Conservation (phyloP, 2,888 invertebrate species). For the Doris montereyensis region DNA sequence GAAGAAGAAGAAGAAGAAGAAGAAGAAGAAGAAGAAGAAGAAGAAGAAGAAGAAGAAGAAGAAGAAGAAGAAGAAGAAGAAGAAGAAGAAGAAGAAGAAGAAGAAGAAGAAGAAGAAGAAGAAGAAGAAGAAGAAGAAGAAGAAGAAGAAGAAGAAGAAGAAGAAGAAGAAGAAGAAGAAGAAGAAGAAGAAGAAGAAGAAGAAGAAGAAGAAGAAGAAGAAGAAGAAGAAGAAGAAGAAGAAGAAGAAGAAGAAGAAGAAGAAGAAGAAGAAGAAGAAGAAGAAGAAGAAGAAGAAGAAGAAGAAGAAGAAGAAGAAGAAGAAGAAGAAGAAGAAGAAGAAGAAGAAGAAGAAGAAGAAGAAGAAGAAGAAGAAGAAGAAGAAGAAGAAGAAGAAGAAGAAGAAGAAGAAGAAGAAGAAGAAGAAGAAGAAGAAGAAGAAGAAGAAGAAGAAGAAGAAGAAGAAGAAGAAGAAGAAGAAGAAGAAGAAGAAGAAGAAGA, state of each 20-base stretch:
- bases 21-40: conserved; percentile 9
- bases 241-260: too few relatives aligned
- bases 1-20: conserved; percentile 21
- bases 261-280: too few relatives aligned
- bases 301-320: too few relatives aligned
- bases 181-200: neutral
- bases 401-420: neutral
- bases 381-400: neutral
- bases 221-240: too few relatives aligned
- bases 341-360: too few relatives aligned
- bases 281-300: too few relatives aligned
- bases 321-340: too few relatives aligned
- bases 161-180: neutral
- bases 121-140: neutral
- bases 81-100: neutral
- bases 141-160: neutral
- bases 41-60: conserved; percentile 2
- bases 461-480: neutral
- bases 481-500: neutral
- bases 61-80: conserved; percentile 9
- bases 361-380: too few relatives aligned
- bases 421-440: neutral
- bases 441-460: neutral
- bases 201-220: too few relatives aligned
- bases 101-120: neutral